Base-by-base conservation (phyloP, 2,113 vertebrate genomes). In the Saccopteryx leptura region DNA sequence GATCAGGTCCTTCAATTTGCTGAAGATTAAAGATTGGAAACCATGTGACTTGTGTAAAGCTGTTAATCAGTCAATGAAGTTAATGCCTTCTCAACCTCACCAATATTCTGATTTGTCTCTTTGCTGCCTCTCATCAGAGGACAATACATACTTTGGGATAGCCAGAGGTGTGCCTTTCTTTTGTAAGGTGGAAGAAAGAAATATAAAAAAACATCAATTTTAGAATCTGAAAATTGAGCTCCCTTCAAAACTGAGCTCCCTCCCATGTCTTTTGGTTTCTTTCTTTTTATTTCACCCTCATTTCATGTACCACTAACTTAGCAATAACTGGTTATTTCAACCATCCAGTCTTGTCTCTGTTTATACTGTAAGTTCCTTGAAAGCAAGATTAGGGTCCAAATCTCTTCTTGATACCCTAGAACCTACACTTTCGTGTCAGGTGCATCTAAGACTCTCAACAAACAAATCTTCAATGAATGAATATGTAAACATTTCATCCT, bases 271-370 rank as follows among this genome's bases (percentile, higher is more conserved):
- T 85, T 4, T 11, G 39, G 50, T n/a, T 88, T 88, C 54, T 68
- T 78, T 89, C 85, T 88, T 92, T 92, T 52, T 82, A 89, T 81
- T 94, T 85, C 61, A 75, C 65, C 48, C 31, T 84, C 33, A 84
- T 0, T 72, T 33, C 3, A 7, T n/a, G 58, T 56, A 72, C 13
- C 82, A 83, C 78, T 66, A 91, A 88, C 31, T 94, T 52, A 46
- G 9, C 10, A 46, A 7, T 91, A 31, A 33, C 28, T 83, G n/a
- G 12, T 91, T 92, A 91, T 33, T 75, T 81, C 23, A 76, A n/a
- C 24, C n/a, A 66, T 56, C 80, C 63, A 78, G 13, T 61, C n/a
- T 63, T 56, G 21, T 61, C 83, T 84, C 54, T 91, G 79, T 72
- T 90, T 48, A 86, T 4, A 74, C 26, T 90, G 26, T 54, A 90